phyloP scores from a whole-genome alignment of 2,113 vertebrate genomes.

The Oryzias javanicus region DNA sequence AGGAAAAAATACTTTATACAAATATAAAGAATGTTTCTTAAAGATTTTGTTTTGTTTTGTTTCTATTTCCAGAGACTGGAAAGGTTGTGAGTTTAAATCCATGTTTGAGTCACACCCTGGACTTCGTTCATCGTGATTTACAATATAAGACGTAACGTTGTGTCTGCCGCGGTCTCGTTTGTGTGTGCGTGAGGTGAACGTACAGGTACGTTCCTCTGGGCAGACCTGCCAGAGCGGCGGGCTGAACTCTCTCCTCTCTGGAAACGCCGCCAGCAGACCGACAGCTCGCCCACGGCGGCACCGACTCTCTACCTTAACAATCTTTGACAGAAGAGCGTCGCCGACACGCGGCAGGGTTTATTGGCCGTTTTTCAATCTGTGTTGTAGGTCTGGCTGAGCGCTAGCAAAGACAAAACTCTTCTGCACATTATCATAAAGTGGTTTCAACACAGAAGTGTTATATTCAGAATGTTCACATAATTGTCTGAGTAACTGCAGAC shows the following conservation, averaged over 20 bases:
- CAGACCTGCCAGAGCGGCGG: constrained; percentile 34
- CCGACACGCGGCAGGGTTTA: constrained; percentile 30
- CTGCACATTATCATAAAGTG: neutral
- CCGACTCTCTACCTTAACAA: constrained; percentile 54
- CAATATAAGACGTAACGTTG: constrained; percentile 4
- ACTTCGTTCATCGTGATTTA: neutral
- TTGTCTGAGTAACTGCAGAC: no score
- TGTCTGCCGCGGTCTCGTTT: constrained; percentile 3
- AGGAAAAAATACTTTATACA: no score
- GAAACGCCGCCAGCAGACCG: constrained; percentile 35
- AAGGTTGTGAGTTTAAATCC: no score
- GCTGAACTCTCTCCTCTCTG: constrained; percentile 51
- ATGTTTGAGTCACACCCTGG: no score
- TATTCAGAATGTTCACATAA: neutral
- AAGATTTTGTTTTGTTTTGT: no score
- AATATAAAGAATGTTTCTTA: no score
- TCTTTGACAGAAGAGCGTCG: constrained; percentile 57
- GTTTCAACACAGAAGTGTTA: neutral
- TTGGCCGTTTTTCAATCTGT: neutral
- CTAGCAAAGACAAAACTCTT: neutral
- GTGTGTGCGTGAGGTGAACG: neutral
- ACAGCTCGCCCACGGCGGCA: constrained; percentile 59
- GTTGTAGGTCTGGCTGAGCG: neutral
- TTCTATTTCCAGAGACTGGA: no score
- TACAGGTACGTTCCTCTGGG: constrained; percentile 18